Base-by-base conservation (phyloP, 2,113 vertebrate genomes). In the Burhinus oedicnemus region DNA sequence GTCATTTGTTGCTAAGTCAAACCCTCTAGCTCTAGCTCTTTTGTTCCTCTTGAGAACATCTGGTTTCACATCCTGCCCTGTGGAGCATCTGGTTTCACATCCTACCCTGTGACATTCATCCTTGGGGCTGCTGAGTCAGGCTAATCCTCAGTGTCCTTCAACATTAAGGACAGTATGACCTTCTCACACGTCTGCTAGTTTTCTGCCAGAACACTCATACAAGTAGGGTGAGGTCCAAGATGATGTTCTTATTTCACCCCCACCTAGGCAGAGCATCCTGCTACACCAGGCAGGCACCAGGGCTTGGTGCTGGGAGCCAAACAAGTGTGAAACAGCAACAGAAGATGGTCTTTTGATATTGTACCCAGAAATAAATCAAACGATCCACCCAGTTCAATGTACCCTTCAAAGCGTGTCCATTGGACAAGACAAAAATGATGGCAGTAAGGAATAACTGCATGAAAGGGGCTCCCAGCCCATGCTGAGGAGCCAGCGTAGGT, bases 401-500 rank as follows among this genome's bases (percentile, higher is more conserved):
- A 23, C 25, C 32, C 52, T 40, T 29, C 55, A 66, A 58, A 51
- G 61, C 0, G 0, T 8, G 30, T 49, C 60, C n/a, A 30, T 12
- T 75, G 75, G 30, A 9, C 17, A 42, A 42, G 55, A 32, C 23
- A 86, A 34, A 78, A 75, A 17, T 1, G 9, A 34, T 57, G 60
- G 40, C 47, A 71, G 32, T 9, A 16, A 79, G 32, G 45, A 70
- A 40, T 0, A 12, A 52, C 36, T 5, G 8, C 13, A 23, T 20
- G 58, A 29, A 3, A 81, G 45, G 44, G 51, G 34, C n/a, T 78
- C 29, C 47, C 84, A 77, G 77, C 14, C 25, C 70, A 4, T 0
- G 0, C 6, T 0, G 2, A 22, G 52, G 45, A 42, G 27, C 6
- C 47, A 12, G 34, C 0, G 6, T 25, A 34, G 44, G 58, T 0